Conservation (phyloP, 2,113 vertebrate species). For the Paramisgurnus dabryanus region DNA sequence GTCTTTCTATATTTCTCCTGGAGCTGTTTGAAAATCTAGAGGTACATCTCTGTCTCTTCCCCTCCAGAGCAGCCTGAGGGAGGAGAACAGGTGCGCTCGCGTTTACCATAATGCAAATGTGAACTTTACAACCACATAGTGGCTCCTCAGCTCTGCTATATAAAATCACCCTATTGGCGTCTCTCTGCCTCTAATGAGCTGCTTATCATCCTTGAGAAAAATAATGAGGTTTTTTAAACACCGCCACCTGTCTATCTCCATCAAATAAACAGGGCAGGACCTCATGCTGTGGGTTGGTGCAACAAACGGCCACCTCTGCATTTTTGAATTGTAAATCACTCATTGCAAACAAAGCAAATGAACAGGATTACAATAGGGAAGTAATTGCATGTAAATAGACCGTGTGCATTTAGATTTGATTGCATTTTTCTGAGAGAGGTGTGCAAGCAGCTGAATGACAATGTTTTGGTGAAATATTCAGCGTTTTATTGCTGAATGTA, state of each 20-base stretch:
- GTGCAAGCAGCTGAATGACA: not conserved
- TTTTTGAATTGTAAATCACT: not conserved
- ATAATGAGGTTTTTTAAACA: constrained; percentile 58
- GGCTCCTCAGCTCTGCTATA: constrained; percentile 53
- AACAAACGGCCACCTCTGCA: not conserved
- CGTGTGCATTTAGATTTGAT: not conserved
- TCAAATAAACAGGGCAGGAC: constrained; percentile 44
- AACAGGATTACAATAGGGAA: constrained; percentile 1
- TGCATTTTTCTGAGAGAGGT: not conserved
- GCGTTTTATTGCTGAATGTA: not conserved
- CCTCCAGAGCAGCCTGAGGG: constrained; percentile 26
- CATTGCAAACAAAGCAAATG: not conserved
- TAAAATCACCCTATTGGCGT: constrained; percentile 51
- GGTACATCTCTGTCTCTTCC: constrained; percentile 1
- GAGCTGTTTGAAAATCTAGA: constrained; percentile 28
- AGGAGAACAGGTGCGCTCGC: constrained; percentile 37
- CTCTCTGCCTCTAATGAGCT: constrained; percentile 58
- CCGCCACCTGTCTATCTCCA: constrained; percentile 35
- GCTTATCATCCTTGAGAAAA: constrained; percentile 60
- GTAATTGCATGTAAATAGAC: constrained; percentile 4
- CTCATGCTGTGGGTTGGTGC: constrained; percentile 12
- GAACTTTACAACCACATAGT: constrained; percentile 68
- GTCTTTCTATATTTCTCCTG: not conserved
- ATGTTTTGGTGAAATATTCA: not conserved
- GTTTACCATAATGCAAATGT: constrained; percentile 70